phyloP scores from a whole-genome alignment of 1,140 invertebrate genomes.

The Drosophila obscura region DNA sequence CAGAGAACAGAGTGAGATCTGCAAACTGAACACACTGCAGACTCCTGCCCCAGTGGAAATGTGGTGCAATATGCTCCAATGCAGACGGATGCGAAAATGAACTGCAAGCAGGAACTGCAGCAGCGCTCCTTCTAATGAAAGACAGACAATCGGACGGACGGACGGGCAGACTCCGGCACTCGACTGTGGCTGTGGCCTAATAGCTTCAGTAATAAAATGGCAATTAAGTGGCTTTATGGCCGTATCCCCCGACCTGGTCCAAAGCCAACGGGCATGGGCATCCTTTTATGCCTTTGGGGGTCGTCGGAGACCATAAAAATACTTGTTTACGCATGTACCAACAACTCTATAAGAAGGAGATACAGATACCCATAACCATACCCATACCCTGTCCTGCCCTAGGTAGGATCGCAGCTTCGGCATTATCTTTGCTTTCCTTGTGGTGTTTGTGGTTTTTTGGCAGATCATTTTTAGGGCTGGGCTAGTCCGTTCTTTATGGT shows the following conservation, averaged over 20 bases:
- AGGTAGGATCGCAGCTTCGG: not conserved
- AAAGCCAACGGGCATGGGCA: slow-evolving; percentile 61
- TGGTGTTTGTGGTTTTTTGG: slow-evolving; percentile 46
- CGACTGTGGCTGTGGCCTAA: slow-evolving; percentile 48
- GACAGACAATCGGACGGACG: slow-evolving; percentile 8
- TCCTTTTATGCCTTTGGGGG: slow-evolving; percentile 65
- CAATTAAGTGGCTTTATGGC: slow-evolving; percentile 78
- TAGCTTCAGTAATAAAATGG: slow-evolving; percentile 78
- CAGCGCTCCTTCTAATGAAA: slow-evolving; percentile 56
- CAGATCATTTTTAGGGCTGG: slow-evolving; percentile 41
- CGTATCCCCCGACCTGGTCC: slow-evolving; percentile 42
- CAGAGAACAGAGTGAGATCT: not conserved
- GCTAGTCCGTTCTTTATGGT: slow-evolving; percentile 59
- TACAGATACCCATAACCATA: not conserved
- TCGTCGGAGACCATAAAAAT: slow-evolving; percentile 62
- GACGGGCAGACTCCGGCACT: not conserved
- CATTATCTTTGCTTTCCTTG: slow-evolving; percentile 3
- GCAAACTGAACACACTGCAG: not conserved
- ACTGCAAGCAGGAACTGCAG: slow-evolving; percentile 26
- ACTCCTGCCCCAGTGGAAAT: slow-evolving; percentile 8
- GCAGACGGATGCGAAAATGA: slow-evolving; percentile 59
- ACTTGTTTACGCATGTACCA: slow-evolving; percentile 77
- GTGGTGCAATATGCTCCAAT: slow-evolving; percentile 46
- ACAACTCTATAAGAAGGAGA: slow-evolving; percentile 66
- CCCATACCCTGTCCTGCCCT: not conserved